Base-by-base conservation (phyloP, 2,888 invertebrate species). In the Aspidiotus rigidus region DNA sequence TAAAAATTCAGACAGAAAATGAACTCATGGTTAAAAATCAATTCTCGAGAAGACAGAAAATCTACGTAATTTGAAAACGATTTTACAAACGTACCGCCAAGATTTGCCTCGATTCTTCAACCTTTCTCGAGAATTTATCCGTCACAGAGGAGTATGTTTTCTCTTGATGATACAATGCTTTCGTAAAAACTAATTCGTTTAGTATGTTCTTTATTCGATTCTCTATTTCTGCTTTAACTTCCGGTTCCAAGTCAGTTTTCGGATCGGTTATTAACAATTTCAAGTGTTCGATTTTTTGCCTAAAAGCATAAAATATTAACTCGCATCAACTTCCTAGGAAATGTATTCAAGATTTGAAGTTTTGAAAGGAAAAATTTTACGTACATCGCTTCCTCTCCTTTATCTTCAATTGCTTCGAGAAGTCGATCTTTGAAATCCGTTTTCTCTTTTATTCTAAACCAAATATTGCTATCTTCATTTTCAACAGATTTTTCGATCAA, bases 371-470 rank as follows among this genome's bases (percentile, higher is more conserved):
- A 7, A n/a, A 56, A 10, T 28, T 60, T 16, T 41, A 42, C 66
- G 56, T 66, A 66, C 66, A 66, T 66, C 7, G 66, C 66, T 28
- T 41, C 41, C 42, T 59, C 49, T 41, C 57, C 42, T 17, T 56
- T 16, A n/a, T 66, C 56, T 57, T 66, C 66, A 49, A 57, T 57
- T 9, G 10, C 16, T 57, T 66, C 44, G 7, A 66, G 56, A 16
- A 41, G 15, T 44, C 42, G 42, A 56, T 59, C 66, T 66, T 66
- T 66, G n/a, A 40, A 55, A 7, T 67, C 13, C 15, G 60, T 67
- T 67, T 67, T 67, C 49, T 67, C 67, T 53, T 39, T 59, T 11
- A 67, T 67, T 67, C 42, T 42, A 7, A 67, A 67, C 67, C 67
- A 67, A 10, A 67, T 39, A n/a, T 59, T 67, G 16, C 53, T 39